Evolutionary conservation across 2,113 vertebrate species (phyloP).

Genomic region (Lepus americanus): DNA sequence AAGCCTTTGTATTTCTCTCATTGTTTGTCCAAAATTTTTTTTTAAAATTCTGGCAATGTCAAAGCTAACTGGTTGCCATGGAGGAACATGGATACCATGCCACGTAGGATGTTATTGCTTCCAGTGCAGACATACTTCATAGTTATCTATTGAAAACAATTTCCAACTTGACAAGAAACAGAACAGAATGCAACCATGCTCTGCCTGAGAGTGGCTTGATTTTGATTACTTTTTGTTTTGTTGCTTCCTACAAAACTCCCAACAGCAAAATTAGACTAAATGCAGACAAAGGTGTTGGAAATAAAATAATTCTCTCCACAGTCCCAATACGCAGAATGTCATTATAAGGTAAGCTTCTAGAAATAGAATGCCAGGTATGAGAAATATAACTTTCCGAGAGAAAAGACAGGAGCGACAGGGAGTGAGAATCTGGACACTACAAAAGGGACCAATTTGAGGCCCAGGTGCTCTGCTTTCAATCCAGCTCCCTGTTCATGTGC

Average conservation of each 20-base stretch:
- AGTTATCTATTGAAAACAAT: neutral
- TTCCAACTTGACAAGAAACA: neutral
- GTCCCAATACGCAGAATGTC: neutral
- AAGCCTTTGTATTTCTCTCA: neutral
- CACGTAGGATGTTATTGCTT: neutral
- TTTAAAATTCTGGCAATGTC: neutral
- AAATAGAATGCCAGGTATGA: neutral
- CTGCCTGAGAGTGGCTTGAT: neutral
- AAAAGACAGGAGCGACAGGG: neutral
- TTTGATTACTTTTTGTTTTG: neutral
- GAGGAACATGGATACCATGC: neutral
- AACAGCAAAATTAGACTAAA: neutral
- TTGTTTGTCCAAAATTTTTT: neutral
- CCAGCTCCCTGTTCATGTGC: too few relatives aligned
- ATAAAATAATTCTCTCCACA: neutral
- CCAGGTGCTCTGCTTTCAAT: too few relatives aligned
- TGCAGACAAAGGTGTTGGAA: neutral
- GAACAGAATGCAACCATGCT: neutral
- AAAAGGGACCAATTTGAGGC: neutral
- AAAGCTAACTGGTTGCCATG: neutral
- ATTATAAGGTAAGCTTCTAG: neutral
- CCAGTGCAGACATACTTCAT: neutral
- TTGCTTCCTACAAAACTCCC: neutral
- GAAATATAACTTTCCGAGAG: neutral
- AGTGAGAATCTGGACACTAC: neutral